Evolutionary conservation across 23 tunicate species (phyloP), one percentile per base, ranked within the genome.

Genomic region (Oikopleura dioica): DNA sequence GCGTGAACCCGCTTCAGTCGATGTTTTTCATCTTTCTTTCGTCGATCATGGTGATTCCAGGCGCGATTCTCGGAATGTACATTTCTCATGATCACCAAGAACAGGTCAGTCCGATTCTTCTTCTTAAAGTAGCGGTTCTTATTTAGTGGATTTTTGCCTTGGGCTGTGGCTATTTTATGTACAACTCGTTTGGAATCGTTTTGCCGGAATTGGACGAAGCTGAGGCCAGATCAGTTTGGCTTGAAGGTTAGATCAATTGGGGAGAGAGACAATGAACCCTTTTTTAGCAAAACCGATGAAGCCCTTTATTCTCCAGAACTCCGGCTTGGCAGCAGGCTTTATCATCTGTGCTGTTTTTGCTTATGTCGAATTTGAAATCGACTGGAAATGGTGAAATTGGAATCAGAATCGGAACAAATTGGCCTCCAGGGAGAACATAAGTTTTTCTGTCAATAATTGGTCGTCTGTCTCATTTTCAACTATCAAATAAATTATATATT

Each of bases 111-210:
- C n/a, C n/a, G 55, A 44, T 9, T 44, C 55, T 21, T 21, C 55
- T 21, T 9, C 55, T 44, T 44, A 44, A 44, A 44, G 9, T 21
- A 44, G 9, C 55, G 16, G 21, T 44, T 44, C 9, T 63, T 23
- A 16, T 63, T 63, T 21, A 63, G 72, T 63, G 30, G 72, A 2
- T 63, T 16, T 63, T 63, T 63, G 72, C 26, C 5, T 23, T 63
- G 32, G 72, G 72, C 33, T 16, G 72, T 63, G 72, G 72, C 72
- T 63, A 63, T 28, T 63, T 63, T 28, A 16, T 63, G 33, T 63
- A 63, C 26, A 63, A 63, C 33, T 63, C 72, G 33, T 63, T 63
- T 28, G 72, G 72, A 2, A 31, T 63, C 29, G 26, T 63, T 63
- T 28, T 63, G 26, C 72, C 72, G 4, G 72, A 63, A 28, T 28